Conservation (phyloP, 2,888 invertebrate genomes). For the Drosophila imparisetae region DNA sequence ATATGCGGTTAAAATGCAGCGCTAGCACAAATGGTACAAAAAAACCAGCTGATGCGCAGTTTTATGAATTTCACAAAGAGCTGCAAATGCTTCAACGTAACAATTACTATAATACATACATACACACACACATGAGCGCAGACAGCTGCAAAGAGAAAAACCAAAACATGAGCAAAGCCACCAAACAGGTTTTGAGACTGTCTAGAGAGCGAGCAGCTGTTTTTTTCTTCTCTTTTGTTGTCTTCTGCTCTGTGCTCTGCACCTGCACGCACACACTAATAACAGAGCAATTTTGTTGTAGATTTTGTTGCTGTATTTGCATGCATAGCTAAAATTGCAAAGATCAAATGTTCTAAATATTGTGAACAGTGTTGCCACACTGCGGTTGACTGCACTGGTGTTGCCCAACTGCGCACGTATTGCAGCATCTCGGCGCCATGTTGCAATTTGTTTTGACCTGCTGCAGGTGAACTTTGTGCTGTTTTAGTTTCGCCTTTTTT, state of each 20-base stretch:
- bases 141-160: conserved; percentile 77
- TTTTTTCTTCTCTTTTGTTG: conserved; percentile 23
- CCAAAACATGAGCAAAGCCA: conserved; percentile 69
- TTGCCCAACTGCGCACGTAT: conserved; percentile 37
- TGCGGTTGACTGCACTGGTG: conserved; percentile 7
- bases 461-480: conserved; percentile 66
- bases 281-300: not conserved
- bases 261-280: conserved; percentile 55
- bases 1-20: conserved; percentile 52
- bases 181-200: conserved; percentile 61
- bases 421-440: conserved; percentile 46
- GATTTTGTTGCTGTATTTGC: conserved; percentile 49
- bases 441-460: conserved; percentile 44
- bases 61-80: conserved; percentile 65
- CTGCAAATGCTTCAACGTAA: conserved; percentile 53
- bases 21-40: conserved; percentile 42
- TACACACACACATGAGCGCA: conserved; percentile 16
- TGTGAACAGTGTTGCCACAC: conserved; percentile 34
- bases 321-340: conserved; percentile 48
- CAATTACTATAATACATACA: conserved; percentile 27
- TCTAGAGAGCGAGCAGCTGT: conserved; percentile 62
- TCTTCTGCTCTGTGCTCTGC: conserved; percentile 33
- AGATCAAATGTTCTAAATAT: conserved; percentile 53
- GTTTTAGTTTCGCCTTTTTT: conserved; percentile 21
- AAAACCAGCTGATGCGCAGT: conserved; percentile 73